phyloP scores from a whole-genome alignment of 2,113 vertebrate species.

The Acinonyx jubatus region DNA sequence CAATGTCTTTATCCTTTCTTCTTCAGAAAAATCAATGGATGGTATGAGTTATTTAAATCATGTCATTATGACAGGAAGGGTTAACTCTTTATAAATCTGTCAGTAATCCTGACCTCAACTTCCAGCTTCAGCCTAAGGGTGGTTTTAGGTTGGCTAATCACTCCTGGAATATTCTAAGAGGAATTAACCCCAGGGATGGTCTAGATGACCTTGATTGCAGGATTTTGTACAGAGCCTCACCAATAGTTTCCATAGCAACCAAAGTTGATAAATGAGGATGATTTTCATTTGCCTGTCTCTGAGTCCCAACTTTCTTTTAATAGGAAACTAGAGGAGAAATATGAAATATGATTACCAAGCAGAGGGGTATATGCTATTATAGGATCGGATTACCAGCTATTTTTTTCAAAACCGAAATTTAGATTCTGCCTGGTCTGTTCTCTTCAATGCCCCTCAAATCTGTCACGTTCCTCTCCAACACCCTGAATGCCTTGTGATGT shows the following conservation, averaged over 20 bases:
- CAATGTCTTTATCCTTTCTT: not conserved
- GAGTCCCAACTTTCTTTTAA: constrained; percentile 57
- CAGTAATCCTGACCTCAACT: constrained; percentile 8
- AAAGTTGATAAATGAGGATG: constrained; percentile 39
- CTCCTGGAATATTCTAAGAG: constrained; percentile 15
- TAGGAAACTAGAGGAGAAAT: constrained; percentile 35
- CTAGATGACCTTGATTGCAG: constrained; percentile 15
- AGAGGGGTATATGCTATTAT: not conserved
- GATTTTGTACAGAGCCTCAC: not conserved
- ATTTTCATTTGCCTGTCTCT: constrained; percentile 29
- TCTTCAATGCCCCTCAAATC: not conserved
- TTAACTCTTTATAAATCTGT: constrained; percentile 49
- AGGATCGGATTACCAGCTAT: not conserved
- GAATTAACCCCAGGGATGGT: not conserved
- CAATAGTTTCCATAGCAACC: constrained; percentile 61
- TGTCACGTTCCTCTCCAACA: not conserved
- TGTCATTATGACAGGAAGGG: not conserved
- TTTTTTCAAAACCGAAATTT: constrained; percentile 12
- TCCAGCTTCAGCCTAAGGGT: not conserved
- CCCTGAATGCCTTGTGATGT: accelerated
- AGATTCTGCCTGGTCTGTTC: not conserved
- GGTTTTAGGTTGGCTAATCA: constrained; percentile 28
- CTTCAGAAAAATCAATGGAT: not conserved
- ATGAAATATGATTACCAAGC: constrained; percentile 12
- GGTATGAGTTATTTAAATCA: constrained; percentile 49